Base-by-base conservation (phyloP, 2,888 invertebrate species). In the Subacronicta megacephala region DNA sequence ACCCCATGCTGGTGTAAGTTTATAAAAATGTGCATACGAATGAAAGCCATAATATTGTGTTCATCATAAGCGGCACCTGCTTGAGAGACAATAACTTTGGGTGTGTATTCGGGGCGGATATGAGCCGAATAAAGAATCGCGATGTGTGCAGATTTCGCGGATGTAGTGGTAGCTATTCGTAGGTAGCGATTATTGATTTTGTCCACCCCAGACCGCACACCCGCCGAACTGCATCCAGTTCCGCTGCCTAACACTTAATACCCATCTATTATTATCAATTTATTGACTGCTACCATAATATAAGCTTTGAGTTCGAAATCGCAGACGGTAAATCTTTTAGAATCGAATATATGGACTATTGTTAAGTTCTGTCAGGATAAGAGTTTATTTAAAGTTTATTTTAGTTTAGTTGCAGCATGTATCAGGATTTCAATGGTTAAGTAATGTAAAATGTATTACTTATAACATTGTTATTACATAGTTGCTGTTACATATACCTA, bases 161-260 rank as follows among this genome's bases (percentile, higher is more conserved):
- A 75, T 87, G 87, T 90, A 85, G 87, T 84, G 78, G 90, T 86
- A 85, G 89, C 87, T 89, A 89, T 88, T 90, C 87, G 86, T 86
- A 86, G 89, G 87, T 85, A 84, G 82, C 83, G 86, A 90, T 87
- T 93, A 94, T 94, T 92, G 93, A 94, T 94, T 93, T 93, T 93
- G 90, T 92, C 89, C 93, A 90, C 93, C 93, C 93, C 92, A 87
- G 87, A 86, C 85, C 89, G 82, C 80, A 81, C 83, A 76, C 82
- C 81, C 84, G 80, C 84, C 84, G 83, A 89, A 88, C 83, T 90
- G 88, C 88, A 88, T 80, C 80, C 80, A 77, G 74, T 78, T 77
- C 76, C 81, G 77, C 79, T 75, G 79, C 79, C 78, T 83, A 81
- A 81, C 72, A 81, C 79, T 85, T 88, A 85, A 86, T 85, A 82